Evolutionary conservation across 2,888 invertebrate genomes (phyloP).

Genomic region (Drosophila affinis): DNA sequence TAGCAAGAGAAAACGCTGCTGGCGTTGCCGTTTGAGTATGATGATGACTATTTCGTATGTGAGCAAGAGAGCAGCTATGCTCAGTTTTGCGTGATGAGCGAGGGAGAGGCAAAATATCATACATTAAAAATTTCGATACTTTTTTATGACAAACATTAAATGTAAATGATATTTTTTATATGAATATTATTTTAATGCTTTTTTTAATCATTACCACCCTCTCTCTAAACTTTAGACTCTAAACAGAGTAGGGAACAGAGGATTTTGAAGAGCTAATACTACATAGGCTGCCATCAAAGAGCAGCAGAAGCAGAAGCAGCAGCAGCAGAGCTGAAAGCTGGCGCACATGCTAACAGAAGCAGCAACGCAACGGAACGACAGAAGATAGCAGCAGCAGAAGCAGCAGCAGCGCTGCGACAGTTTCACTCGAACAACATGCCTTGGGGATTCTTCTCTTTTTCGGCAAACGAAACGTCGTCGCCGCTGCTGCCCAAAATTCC

Average conservation of each 20-base stretch:
- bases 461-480: conserved; percentile 47
- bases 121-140: not conserved
- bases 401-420: conserved; percentile 43
- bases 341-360: not conserved
- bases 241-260: conserved; percentile 13
- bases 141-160: not conserved
- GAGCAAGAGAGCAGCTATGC: not conserved
- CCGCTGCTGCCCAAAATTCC: conserved; percentile 61
- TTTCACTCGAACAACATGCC: conserved; percentile 58
- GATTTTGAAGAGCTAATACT: not conserved
- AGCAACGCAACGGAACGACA: not conserved
- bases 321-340: conserved; percentile 18
- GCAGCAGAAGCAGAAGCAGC: conserved; percentile 25
- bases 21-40: not conserved
- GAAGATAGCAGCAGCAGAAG: conserved; percentile 29
- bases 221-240: not conserved
- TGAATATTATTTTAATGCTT: not conserved
- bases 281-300: not conserved
- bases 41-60: not conserved
- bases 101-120: not conserved
- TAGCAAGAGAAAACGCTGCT: not conserved
- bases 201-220: not conserved
- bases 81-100: conserved; percentile 1
- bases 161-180: not conserved
- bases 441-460: conserved; percentile 18